phyloP scores from a whole-genome alignment of 2,888 invertebrate species.

The Sphaerophoria taeniata region DNA sequence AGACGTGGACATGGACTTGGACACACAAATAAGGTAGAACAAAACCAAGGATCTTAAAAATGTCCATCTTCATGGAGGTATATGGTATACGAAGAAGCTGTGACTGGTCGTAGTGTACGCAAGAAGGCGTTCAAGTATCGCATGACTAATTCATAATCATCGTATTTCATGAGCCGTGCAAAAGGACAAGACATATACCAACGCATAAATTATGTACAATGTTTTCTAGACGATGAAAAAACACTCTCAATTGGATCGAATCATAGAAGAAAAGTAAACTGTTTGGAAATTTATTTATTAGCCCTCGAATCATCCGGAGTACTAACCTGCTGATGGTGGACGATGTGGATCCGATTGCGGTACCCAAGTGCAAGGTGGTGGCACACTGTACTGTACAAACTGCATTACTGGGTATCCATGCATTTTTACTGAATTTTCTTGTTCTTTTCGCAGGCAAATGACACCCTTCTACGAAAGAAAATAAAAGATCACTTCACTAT shows the following conservation, averaged over 20 bases:
- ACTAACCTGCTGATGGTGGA: constrained; percentile 77
- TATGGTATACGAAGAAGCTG: too few species aligned
- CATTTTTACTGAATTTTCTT: constrained; percentile 81
- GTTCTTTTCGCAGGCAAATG: constrained; percentile 1
- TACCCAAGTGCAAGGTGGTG: constrained; percentile 82
- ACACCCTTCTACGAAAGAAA: constrained; percentile 21
- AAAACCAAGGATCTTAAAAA: constrained; percentile 33
- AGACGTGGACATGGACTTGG: constrained; percentile 19
- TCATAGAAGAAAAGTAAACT: constrained; percentile 27
- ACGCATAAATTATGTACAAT: too few species aligned
- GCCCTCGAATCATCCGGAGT: background rate
- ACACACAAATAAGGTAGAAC: constrained; percentile 2
- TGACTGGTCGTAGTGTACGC: background rate
- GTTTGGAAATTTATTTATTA: constrained; percentile 42
- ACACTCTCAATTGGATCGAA: constrained; percentile 40
- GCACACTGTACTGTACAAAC: constrained; percentile 86
- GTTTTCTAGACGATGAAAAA: background rate
- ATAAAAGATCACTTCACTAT: constrained; percentile 46
- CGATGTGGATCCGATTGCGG: constrained; percentile 81
- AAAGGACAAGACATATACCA: constrained; percentile 22
- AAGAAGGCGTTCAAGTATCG: constrained; percentile 59
- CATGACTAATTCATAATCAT: constrained; percentile 63
- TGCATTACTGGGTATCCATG: constrained; percentile 87
- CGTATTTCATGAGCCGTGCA: constrained; percentile 50
- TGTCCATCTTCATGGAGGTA: background rate